Evolutionary conservation across 2,113 vertebrate genomes (phyloP).

Genomic region (Scartelaos histophorus): DNA sequence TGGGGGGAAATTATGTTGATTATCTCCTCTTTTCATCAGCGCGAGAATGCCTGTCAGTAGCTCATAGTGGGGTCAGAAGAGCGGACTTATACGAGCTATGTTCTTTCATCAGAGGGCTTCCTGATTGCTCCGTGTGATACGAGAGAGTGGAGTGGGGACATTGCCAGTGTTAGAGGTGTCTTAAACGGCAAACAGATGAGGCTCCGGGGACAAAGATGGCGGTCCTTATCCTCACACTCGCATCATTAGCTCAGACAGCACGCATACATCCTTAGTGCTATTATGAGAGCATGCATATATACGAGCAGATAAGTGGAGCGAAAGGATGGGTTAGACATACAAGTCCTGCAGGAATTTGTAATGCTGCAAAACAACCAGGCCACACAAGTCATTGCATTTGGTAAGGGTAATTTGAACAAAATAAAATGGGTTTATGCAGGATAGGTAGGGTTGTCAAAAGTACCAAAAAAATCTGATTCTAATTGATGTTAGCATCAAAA

Average conservation of each 20-base stretch:
- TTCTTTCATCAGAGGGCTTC: conserved; percentile 18
- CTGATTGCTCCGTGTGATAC: conserved; percentile 58
- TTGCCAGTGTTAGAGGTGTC: conserved; percentile 28
- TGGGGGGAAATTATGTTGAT: conserved; percentile 41
- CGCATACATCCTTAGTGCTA: conserved; percentile 8
- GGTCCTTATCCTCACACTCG: conserved; percentile 32
- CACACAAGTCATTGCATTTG: not conserved
- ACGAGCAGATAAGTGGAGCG: not conserved
- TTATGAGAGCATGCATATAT: not conserved
- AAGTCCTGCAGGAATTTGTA: not conserved
- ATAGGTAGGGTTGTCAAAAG: not conserved
- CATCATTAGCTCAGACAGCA: conserved; percentile 28
- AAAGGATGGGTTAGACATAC: not conserved
- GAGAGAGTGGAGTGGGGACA: conserved; percentile 34
- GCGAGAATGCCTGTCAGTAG: conserved; percentile 12
- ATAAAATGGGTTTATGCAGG: not conserved
- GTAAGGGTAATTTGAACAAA: not conserved
- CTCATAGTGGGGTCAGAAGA: conserved; percentile 26
- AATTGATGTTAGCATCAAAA: too few relatives aligned
- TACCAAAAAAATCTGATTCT: too few relatives aligned
- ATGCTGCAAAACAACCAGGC: not conserved
- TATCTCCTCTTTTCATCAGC: conserved; percentile 52
- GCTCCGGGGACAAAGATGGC: not conserved
- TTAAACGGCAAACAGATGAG: conserved; percentile 21
- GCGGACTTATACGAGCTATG: conserved; percentile 18